Conservation (phyloP, 1,140 invertebrate genomes). For the Bombyx mandarina region DNA sequence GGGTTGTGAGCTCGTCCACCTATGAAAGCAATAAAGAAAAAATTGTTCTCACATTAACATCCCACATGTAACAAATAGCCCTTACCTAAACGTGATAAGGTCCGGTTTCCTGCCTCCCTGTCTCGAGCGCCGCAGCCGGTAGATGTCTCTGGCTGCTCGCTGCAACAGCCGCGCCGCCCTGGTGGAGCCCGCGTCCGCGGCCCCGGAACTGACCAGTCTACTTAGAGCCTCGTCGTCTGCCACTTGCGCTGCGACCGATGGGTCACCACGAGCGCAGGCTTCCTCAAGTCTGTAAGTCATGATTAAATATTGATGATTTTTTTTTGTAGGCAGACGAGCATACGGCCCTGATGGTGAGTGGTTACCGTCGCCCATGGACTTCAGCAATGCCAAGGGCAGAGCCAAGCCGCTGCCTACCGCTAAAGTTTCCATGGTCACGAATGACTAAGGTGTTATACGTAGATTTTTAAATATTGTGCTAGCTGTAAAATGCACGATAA, state of each 20-base stretch:
- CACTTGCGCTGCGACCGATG: conserved; percentile 85
- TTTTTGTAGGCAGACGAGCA: too few relatives aligned
- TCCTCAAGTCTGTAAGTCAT: conserved; percentile 72
- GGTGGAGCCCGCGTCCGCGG: conserved; percentile 70
- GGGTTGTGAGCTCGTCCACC: too few relatives aligned
- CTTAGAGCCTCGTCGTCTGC: conserved; percentile 90
- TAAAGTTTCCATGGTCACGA: too few relatives aligned
- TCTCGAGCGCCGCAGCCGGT: conserved; percentile 88
- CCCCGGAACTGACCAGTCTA: conserved; percentile 73
- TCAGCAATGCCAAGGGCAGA: too few relatives aligned
- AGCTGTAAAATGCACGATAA: too few relatives aligned
- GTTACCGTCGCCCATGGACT: too few relatives aligned
- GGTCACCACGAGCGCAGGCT: conserved; percentile 83
- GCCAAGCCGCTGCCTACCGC: too few relatives aligned
- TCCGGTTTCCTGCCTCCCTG: conserved; percentile 92
- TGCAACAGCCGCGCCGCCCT: conserved; percentile 86
- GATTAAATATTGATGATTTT: neutral
- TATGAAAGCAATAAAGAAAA: too few relatives aligned
- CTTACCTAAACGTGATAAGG: conserved; percentile 93
- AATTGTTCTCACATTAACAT: too few relatives aligned
- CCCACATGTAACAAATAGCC: conserved; percentile 20
- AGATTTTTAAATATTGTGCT: too few relatives aligned
- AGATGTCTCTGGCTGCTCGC: conserved; percentile 91
- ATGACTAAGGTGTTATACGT: too few relatives aligned
- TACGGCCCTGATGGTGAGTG: too few relatives aligned